Base-by-base conservation (phyloP, 2,888 invertebrate species). In the Helleia helle region DNA sequence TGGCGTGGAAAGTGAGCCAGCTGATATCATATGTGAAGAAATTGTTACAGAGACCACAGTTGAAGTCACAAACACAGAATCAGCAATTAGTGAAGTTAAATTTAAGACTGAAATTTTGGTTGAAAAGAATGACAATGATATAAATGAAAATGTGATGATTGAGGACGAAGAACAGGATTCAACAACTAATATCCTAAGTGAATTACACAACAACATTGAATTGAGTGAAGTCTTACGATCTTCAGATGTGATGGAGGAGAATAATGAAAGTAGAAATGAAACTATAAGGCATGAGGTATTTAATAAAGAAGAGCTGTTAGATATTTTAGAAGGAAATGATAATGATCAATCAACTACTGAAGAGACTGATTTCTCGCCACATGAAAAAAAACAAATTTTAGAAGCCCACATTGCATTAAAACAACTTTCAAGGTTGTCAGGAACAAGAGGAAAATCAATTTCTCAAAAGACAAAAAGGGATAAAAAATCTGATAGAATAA, bases 251-350 rank as follows among this genome's bases (percentile, higher is more conserved):
- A 48, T 66, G 42, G 72, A 71, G 38, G 64, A 62, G 52, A 51
- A n/a, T n/a, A n/a, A 58, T 13, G 79, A 80, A 54, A 80, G 79
- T 48, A 81, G 81, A 49, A 79, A 79, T 44, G 62, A 70, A 55
- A 40, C 60, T 27, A 50, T 51, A 2, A 62, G 66, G 42, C 71
- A 79, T 47, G 79, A 81, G 55, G 71, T 84, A 8, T 80, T 84
- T 46, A 84, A 84, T 49, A 84, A 84, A 51, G 83, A 84, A 49
- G 83, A 84, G 48, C 49, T 84, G 14, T 52, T 84, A 36, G 80
- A 83, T 49, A 84, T 84, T 45, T 60, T 84, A 42, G 72, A 84
- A 56, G 84, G 84, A 2, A 83, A 83, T 62, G 71, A 79, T 62
- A 50, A 52, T 7, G 62, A 62, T 34, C 50, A 64, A 31, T 45